phyloP scores from a whole-genome alignment of 1,140 invertebrate species.

The Drosophila ironensis region DNA sequence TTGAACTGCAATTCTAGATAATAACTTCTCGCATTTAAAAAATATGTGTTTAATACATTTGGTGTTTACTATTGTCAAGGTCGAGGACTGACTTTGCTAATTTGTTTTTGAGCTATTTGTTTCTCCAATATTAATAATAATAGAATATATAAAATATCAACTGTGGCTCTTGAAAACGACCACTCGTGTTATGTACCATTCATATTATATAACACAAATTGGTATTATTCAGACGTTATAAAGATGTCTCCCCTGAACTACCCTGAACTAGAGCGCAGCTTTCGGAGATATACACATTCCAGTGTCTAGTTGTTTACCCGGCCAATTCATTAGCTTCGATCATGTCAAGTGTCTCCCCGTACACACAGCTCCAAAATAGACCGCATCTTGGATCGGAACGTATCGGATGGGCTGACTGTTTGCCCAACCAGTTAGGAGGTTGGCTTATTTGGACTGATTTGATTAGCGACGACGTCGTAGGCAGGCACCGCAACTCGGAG shows the following conservation, averaged over 20 bases:
- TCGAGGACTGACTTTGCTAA: too few relatives aligned
- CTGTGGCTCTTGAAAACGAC: background rate
- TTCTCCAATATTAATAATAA: too few relatives aligned
- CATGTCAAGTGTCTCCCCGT: conserved; percentile 7
- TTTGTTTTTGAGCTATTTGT: too few relatives aligned
- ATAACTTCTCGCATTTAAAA: too few relatives aligned
- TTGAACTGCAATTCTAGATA: too few relatives aligned
- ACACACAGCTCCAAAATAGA: conserved; percentile 12
- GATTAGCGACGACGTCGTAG: conserved; percentile 74
- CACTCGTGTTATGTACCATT: background rate
- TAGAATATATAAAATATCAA: too few relatives aligned
- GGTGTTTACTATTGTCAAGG: too few relatives aligned
- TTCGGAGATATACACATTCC: conserved; percentile 5
- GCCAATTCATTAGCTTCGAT: conserved; percentile 33
- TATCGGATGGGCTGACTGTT: conserved; percentile 16
- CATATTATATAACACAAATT: background rate
- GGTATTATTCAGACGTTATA: background rate
- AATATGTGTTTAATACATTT: too few relatives aligned
- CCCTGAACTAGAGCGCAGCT: background rate
- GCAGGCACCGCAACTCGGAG: conserved; percentile 38
- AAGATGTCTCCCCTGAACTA: background rate
- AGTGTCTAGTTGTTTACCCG: conserved; percentile 19
- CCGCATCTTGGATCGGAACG: background rate
- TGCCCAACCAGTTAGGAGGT: conserved; percentile 48
- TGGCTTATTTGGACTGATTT: conserved; percentile 56